Evolutionary conservation across 2,888 invertebrate species (phyloP).

Genomic region (Cremastinae sp.): DNA sequence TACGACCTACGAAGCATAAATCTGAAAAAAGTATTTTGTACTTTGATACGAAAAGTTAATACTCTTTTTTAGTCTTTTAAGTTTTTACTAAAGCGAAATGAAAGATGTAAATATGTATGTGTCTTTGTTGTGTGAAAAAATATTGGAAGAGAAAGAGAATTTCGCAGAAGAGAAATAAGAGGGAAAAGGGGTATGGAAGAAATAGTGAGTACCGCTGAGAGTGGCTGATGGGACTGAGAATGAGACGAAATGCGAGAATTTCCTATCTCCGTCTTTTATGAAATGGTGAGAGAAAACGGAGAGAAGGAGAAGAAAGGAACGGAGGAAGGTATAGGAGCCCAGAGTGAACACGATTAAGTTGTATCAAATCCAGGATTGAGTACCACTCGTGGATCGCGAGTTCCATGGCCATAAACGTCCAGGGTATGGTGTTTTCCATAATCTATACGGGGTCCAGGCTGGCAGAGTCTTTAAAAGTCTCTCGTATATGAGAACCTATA

Average conservation of each 20-base stretch:
- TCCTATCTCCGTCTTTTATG: constrained; percentile 28
- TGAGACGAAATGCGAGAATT: constrained; percentile 54
- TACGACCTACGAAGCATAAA: constrained; percentile 31
- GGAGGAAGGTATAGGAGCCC: constrained; percentile 4
- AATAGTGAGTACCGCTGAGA: constrained; percentile 30
- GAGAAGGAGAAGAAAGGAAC: not conserved
- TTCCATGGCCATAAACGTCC: constrained; percentile 73
- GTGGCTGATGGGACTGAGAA: constrained; percentile 35
- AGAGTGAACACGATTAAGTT: constrained; percentile 72
- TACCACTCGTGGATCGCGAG: constrained; percentile 72
- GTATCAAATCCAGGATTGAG: constrained; percentile 76
- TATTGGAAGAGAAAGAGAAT: constrained; percentile 36
- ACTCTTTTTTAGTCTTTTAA: too few relatives aligned
- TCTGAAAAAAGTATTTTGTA: constrained; percentile 37
- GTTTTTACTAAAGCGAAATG: constrained; percentile 11
- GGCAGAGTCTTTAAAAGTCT: constrained; percentile 56
- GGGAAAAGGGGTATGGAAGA: constrained; percentile 13
- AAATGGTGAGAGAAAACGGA: constrained; percentile 21
- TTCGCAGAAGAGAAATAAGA: constrained; percentile 33
- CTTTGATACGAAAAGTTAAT: too few relatives aligned
- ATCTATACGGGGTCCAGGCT: constrained; percentile 67
- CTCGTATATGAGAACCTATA: constrained; percentile 15
- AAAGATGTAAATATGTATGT: constrained; percentile 23
- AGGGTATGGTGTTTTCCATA: constrained; percentile 72
- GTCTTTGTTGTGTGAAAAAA: constrained; percentile 23